Evolutionary conservation across 1,140 invertebrate genomes (phyloP).

Genomic region (Achroia grisella): DNA sequence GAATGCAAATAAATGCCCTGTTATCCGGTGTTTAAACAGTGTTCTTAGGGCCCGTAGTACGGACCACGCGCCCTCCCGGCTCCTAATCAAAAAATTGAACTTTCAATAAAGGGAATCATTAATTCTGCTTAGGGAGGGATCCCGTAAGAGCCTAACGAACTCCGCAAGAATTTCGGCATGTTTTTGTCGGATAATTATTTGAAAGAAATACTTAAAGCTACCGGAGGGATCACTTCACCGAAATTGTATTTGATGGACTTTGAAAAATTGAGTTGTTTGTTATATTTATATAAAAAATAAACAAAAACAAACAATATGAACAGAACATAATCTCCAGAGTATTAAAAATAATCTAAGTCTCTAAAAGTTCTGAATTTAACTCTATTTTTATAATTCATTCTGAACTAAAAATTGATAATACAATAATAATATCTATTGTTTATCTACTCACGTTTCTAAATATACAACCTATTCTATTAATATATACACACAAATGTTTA

Average conservation of each 20-base stretch:
- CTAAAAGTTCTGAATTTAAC: too few relatives aligned
- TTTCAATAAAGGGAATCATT: constrained; percentile 71
- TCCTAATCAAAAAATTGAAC: constrained; percentile 72
- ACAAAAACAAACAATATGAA: too few relatives aligned
- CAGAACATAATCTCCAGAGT: too few relatives aligned
- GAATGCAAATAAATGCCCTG: constrained; percentile 66
- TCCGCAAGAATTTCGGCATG: constrained; percentile 62
- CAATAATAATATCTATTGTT: too few relatives aligned
- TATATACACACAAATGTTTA: too few relatives aligned
- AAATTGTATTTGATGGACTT: constrained; percentile 20
- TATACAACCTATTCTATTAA: too few relatives aligned
- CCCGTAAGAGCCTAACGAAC: constrained; percentile 59
- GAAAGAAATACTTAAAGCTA: constrained; percentile 49
- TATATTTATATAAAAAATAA: too few relatives aligned
- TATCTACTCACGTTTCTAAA: too few relatives aligned
- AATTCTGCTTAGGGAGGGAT: constrained; percentile 67
- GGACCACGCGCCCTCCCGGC: constrained; percentile 24
- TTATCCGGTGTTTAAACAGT: constrained; percentile 68
- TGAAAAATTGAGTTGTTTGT: constrained; percentile 1
- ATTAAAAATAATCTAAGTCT: too few relatives aligned
- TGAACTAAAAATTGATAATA: too few relatives aligned
- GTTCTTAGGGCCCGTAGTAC: constrained; percentile 11
- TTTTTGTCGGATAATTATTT: constrained; percentile 70
- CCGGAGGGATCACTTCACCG: constrained; percentile 23
- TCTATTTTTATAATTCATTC: too few relatives aligned